Base-by-base conservation (phyloP, 2,797 vertebrate species). In the Lacerta bilineata region DNA sequence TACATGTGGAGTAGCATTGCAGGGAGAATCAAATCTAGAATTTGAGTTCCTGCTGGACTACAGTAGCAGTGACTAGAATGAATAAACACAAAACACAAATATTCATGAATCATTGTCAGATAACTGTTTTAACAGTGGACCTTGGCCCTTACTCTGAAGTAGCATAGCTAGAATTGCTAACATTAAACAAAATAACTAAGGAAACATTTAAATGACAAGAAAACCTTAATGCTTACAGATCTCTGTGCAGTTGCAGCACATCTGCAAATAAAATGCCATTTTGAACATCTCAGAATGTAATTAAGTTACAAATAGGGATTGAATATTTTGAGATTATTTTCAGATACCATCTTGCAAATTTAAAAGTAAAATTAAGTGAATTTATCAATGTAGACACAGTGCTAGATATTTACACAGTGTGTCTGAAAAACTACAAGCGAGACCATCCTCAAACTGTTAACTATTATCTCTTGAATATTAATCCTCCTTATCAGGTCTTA, bases 51-150 rank as follows among this genome's bases (percentile, higher is more conserved):
- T 68, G 15, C 77, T 41, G 41, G 36, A 61, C 9, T 43, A 15
- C 27, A 46, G 18, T 68, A 50, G 33, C 20, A 27, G 8, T 80
- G 11, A 39, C 29, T 39, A 39, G 43, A 71, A 39, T 59, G 33
- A 87, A 80, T 66, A 74, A 74, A 39, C 72, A 74, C 61, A 64
- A 59, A 64, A 61, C 27, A 61, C 59, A 77, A 68, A 78, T 85
- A 61, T 50, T 71, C n/a, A 80, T 87, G 86, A 87, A 41, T 81
- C 86, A 87, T 72, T 87, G 86, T 81, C 86, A 87, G 68, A 74
- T 81, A 29, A 41, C 50, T 81, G 46, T 23, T 86, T 69, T 55
- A 55, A 25, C 29, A 36, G 18, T 81, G 78, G 50, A 87, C 86
- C 68, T 87, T 87, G 78, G 36, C 68, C 86, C 27, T 80, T 81